phyloP scores from a whole-genome alignment of 2,797 vertebrate species.

The Myotis findleyi region DNA sequence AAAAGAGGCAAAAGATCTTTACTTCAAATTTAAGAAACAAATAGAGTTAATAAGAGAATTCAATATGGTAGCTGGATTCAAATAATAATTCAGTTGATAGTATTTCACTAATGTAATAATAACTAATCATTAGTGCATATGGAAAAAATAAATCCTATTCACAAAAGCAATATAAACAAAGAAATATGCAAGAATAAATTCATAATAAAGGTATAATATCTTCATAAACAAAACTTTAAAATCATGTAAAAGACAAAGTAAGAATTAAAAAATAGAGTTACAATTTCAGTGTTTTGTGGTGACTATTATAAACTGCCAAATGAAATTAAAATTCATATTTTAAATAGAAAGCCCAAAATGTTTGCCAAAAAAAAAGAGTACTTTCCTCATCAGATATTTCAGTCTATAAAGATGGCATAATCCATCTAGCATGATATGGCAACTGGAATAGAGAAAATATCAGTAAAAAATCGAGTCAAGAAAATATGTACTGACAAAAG shows the following conservation, averaged over 20 bases:
- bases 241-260: not conserved
- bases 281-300: not conserved
- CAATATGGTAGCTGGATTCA: constrained; percentile 18
- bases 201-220: not conserved
- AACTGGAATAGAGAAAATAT: constrained; percentile 13
- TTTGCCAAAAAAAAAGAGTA: not conserved
- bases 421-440: not conserved
- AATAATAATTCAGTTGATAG: not conserved
- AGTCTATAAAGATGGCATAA: not conserved
- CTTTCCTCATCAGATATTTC: not conserved
- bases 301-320: not conserved
- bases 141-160: not conserved
- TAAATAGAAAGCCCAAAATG: constrained; percentile 13
- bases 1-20: constrained; percentile 5
- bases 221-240: constrained; percentile 29
- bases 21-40: constrained; percentile 45
- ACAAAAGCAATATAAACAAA: constrained; percentile 15
- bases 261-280: constrained; percentile 13
- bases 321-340: constrained; percentile 19
- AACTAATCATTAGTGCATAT: not conserved
- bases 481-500: not conserved
- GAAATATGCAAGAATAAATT: constrained; percentile 30
- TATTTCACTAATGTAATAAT: not conserved
- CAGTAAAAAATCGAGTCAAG: not conserved
- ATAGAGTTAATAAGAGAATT: constrained; percentile 23